Evolutionary conservation across 2,797 vertebrate genomes (phyloP).

Genomic region (Notolepis coatsorum): DNA sequence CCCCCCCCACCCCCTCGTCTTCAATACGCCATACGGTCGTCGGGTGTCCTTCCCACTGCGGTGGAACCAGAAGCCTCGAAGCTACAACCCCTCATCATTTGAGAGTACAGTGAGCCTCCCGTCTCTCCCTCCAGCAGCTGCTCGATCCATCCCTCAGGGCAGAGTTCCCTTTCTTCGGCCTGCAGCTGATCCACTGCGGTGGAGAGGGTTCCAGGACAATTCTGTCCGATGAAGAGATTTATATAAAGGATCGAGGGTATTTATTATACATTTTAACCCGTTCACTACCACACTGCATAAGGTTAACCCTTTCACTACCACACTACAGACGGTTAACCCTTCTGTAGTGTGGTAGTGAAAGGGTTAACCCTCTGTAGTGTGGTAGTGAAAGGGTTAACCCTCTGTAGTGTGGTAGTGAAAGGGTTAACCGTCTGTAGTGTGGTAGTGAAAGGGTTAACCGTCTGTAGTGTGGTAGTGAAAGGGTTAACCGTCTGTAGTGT

Average conservation of each 20-base stretch:
- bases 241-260: constrained; percentile 1
- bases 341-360: too few species aligned
- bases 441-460: too few species aligned
- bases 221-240: not conserved
- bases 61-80: constrained; percentile 47
- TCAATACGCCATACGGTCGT: constrained; percentile 41
- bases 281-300: too few species aligned
- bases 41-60: constrained; percentile 51
- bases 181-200: constrained; percentile 6
- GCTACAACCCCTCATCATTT: constrained; percentile 50
- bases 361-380: too few species aligned
- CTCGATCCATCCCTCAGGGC: constrained; percentile 48
- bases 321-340: too few species aligned
- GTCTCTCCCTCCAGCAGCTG: constrained; percentile 55
- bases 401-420: too few species aligned
- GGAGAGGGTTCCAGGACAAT: constrained; percentile 3
- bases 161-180: constrained; percentile 54
- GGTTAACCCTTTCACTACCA: too few species aligned
- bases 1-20: constrained; percentile 27
- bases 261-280: too few species aligned
- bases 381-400: too few species aligned
- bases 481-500: too few species aligned
- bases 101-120: constrained; percentile 31
- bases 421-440: too few species aligned
- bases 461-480: too few species aligned